These are phyloP conservation scores for Scomber japonicus DNA, from an alignment of 2,113 vertebrate genomes.

Conservation along the genomic window DNA sequence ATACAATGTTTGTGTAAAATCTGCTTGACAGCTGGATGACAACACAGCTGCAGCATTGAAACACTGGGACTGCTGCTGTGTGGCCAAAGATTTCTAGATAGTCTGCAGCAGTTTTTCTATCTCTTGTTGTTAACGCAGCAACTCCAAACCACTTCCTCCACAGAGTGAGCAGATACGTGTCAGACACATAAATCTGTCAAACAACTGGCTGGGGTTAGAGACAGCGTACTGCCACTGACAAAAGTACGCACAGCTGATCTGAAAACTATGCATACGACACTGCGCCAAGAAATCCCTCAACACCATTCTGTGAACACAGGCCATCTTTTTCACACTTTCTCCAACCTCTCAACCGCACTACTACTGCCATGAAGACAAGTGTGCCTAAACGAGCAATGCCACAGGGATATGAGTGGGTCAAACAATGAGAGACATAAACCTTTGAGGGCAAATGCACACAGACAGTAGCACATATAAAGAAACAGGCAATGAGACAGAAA, in stretches of 20 bases:
- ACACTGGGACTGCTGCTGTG: slow-evolving; percentile 1
- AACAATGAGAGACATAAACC: slow-evolving; percentile 1
- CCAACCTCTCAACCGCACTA: slow-evolving; percentile 26
- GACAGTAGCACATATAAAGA: not conserved
- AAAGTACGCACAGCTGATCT: slow-evolving; percentile 44
- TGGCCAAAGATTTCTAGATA: slow-evolving; percentile 20
- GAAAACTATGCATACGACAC: slow-evolving; percentile 18
- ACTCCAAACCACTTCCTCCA: slow-evolving; percentile 33
- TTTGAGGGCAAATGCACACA: not conserved
- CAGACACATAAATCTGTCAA: slow-evolving; percentile 11
- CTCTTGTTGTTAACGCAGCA: not conserved
- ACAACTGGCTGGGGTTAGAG: not conserved
- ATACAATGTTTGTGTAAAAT: slow-evolving; percentile 63
- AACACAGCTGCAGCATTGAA: slow-evolving; percentile 49
- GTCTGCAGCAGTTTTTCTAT: not conserved
- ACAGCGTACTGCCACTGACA: slow-evolving; percentile 12
- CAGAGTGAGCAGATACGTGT: slow-evolving; percentile 15
- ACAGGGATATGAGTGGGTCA: slow-evolving; percentile 6
- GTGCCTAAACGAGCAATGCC: slow-evolving; percentile 37
- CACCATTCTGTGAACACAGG: slow-evolving; percentile 49
- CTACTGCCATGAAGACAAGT: slow-evolving; percentile 56
- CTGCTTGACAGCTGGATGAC: slow-evolving; percentile 60
- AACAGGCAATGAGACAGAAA: slow-evolving; percentile 5
- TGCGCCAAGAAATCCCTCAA: slow-evolving; percentile 47
- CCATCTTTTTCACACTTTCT: slow-evolving; percentile 55